Conservation (phyloP, 2,888 invertebrate species). For the Zonitis immaculata region DNA sequence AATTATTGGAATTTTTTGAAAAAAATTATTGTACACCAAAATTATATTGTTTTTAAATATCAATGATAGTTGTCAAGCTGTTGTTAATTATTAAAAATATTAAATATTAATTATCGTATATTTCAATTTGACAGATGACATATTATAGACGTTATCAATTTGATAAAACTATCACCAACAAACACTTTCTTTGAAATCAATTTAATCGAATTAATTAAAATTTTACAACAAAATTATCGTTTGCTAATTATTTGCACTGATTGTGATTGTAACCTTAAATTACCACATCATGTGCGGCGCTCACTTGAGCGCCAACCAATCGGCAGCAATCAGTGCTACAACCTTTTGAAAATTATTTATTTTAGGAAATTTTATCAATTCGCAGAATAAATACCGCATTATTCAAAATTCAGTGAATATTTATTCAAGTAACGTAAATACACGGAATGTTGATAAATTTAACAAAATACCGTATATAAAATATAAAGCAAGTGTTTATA, state of each 20-base stretch:
- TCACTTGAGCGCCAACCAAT: slow-evolving; percentile 14
- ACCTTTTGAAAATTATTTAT: neutral
- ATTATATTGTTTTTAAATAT: neutral
- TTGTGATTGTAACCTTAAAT: slow-evolving; percentile 12
- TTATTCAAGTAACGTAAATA: slow-evolving; percentile 2
- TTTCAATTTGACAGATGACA: neutral
- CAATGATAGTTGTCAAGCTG: neutral
- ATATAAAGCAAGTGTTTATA: slow-evolving; percentile 21
- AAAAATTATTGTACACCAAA: neutral
- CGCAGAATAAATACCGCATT: slow-evolving; percentile 1
- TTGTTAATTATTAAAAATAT: neutral
- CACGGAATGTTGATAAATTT: too few species aligned
- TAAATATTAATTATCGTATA: neutral
- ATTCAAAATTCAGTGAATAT: slow-evolving; percentile 2
- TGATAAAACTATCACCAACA: neutral
- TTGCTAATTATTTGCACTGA: slow-evolving; percentile 3
- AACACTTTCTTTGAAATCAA: neutral
- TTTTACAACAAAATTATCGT: neutral
- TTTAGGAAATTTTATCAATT: too few species aligned
- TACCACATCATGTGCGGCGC: slow-evolving; percentile 17
- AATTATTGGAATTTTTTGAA: too few species aligned
- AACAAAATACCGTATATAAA: neutral
- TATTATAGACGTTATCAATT: neutral
- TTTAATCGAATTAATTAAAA: neutral
- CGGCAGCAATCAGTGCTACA: slow-evolving; percentile 7